A percentile compares a stretch with the other conserved stretches of the same genome.
Evolutionary conservation across 2,113 vertebrate species (phyloP).

Genomic region (Phrynocephalus versicolor): DNA sequence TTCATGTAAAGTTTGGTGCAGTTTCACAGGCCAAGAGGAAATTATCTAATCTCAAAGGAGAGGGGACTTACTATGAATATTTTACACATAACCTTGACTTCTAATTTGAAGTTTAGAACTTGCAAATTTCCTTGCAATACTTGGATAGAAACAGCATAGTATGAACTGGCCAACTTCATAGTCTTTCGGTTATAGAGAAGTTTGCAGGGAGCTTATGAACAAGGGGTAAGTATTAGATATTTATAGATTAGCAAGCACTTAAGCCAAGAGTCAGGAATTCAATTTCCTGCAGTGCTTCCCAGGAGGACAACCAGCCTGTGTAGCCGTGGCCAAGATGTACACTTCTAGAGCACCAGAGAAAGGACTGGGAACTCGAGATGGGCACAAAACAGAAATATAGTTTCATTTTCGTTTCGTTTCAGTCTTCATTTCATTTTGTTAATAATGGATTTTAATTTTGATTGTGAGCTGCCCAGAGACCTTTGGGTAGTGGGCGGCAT

Average conservation of each 20-base stretch:
- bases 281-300: too few relatives aligned
- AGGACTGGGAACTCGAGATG: neutral
- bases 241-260: neutral
- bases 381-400: too few relatives aligned
- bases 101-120: neutral
- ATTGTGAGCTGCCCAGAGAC: too few relatives aligned
- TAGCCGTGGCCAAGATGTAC: too few relatives aligned
- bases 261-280: neutral
- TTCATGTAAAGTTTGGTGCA: neutral
- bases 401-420: too few relatives aligned
- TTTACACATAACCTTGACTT: constrained; percentile 30
- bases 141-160: neutral
- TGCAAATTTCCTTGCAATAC: neutral
- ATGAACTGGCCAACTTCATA: constrained; percentile 5
- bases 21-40: constrained; percentile 42
- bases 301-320: too few relatives aligned
- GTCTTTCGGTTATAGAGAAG: neutral
- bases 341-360: neutral
- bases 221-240: neutral
- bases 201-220: neutral
- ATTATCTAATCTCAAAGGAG: constrained; percentile 25
- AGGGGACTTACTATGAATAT: constrained; percentile 15
- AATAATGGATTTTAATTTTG: too few relatives aligned
- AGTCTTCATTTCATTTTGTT: too few relatives aligned
- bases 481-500: too few relatives aligned